Conservation (phyloP, 1,140 invertebrate species). For the Luehdorfia chinensis region DNA sequence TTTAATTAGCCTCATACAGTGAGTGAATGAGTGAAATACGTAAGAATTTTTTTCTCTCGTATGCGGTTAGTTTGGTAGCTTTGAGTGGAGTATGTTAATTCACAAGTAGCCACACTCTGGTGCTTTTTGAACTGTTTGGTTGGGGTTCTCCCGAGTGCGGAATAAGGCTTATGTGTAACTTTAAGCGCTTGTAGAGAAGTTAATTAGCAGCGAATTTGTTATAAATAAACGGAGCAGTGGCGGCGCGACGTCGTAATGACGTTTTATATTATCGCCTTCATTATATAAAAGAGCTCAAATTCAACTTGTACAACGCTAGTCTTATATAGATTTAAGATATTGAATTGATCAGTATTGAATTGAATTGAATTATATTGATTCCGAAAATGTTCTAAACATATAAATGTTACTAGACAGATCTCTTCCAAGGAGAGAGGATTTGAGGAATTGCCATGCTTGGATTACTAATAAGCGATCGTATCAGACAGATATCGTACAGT, state of each 20-base stretch:
- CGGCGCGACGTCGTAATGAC: slow-evolving; percentile 15
- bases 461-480: too few relatives aligned
- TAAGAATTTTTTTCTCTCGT: slow-evolving; percentile 66
- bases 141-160: slow-evolving; percentile 39
- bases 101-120: slow-evolving; percentile 52
- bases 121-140: slow-evolving; percentile 57
- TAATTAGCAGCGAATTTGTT: slow-evolving; percentile 52
- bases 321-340: too few relatives aligned
- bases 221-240: slow-evolving; percentile 16
- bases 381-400: too few relatives aligned
- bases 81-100: slow-evolving; percentile 75
- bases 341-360: too few relatives aligned
- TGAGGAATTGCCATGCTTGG: too few relatives aligned
- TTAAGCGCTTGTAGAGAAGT: slow-evolving; percentile 41
- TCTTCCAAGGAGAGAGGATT: too few relatives aligned
- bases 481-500: too few relatives aligned
- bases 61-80: slow-evolving; percentile 68
- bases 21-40: slow-evolving; percentile 71
- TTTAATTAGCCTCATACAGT: slow-evolving; percentile 73
- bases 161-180: slow-evolving; percentile 44
- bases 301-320: too few relatives aligned
- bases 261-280: slow-evolving; percentile 4
- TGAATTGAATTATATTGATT: too few relatives aligned
- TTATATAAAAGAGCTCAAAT: neutral
- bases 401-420: too few relatives aligned